Evolutionary conservation across 2,888 invertebrate species (phyloP), one percentile per base, ranked within the genome.

Genomic region (Chrysopilus asiliformis): DNA sequence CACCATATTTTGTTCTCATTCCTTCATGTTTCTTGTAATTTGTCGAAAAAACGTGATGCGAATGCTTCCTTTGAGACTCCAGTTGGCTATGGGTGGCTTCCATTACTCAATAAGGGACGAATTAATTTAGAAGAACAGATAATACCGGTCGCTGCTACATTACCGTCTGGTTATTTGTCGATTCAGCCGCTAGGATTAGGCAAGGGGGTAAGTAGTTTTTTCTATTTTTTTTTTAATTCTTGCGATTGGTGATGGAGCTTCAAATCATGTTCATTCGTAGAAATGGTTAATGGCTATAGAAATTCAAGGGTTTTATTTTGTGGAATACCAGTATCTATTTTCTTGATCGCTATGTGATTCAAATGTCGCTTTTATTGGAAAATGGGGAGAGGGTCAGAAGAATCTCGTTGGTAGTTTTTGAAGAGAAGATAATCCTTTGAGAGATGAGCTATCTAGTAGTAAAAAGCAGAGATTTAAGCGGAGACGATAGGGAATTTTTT

Each of bases 1-100:
- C 95, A 95, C 61, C 97, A 97, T 58, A 64, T 98, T 38, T 69
- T 97, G 35, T 95, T 97, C 66, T 86, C 87, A 4, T 95, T 97
- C 66, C 82, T 86, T 55, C 97, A 97, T 60, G 84, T 98, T 42
- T 90, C 91, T 42, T 94, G 95, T 57, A 85, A 90, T 64, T 71
- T 82, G 45, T 73, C 81, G 34, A 81, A 83, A 60, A 82, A 82
- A 53, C 74, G 77, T 36, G 81, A 82, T 46, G 72, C 76, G 20
- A 76, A 76, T 40, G 71, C 82, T 12, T 44, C 57, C 3, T 64
- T 60, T 26, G 86, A 86, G 58, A 82, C 75, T 45, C 79, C 86
- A 49, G 85, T 95, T 36, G 97, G 97, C 42, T 94, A 86, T 60
- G 79, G 94, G 1, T 98, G 95, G 95, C 64, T 86, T 41, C 89